Conservation (phyloP, 2,113 vertebrate species). For the Xyliphius kryptos region DNA sequence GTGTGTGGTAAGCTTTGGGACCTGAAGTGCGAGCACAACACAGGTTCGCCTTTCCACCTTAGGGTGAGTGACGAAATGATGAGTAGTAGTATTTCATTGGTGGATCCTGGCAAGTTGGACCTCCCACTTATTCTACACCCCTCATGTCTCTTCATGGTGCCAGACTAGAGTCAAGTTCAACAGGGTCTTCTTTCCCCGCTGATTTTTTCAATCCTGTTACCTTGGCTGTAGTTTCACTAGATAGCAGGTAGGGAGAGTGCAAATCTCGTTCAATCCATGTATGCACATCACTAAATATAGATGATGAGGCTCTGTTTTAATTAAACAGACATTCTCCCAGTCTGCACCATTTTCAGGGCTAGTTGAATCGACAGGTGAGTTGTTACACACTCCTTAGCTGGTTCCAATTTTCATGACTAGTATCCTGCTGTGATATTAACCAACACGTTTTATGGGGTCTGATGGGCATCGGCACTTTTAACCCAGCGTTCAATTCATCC, state of each 20-base stretch:
- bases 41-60: constrained; percentile 45
- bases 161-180: constrained; percentile 13
- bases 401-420: too few relatives aligned
- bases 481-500: too few relatives aligned
- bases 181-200: neutral
- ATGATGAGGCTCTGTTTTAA: too few relatives aligned
- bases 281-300: too few relatives aligned
- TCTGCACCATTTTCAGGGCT: too few relatives aligned
- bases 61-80: constrained; percentile 39
- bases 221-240: neutral
- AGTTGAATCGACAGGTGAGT: too few relatives aligned
- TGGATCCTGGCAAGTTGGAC: neutral
- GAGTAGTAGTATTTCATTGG: constrained; percentile 7
- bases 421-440: too few relatives aligned
- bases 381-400: too few relatives aligned
- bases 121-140: constrained; percentile 21
- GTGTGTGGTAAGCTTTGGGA: constrained; percentile 9
- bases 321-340: too few relatives aligned
- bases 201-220: too few relatives aligned
- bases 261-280: constrained; percentile 31
- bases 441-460: too few relatives aligned
- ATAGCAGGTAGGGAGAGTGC: constrained; percentile 32
- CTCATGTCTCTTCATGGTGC: constrained; percentile 1
- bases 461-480: too few relatives aligned
- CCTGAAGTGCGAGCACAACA: constrained; percentile 43